A percentile compares a stretch with the other conserved stretches of the same genome.
These are phyloP conservation scores for Lophotis ruficrista DNA, from an alignment of 2,113 vertebrate genomes.

Conservation along the genomic window DNA sequence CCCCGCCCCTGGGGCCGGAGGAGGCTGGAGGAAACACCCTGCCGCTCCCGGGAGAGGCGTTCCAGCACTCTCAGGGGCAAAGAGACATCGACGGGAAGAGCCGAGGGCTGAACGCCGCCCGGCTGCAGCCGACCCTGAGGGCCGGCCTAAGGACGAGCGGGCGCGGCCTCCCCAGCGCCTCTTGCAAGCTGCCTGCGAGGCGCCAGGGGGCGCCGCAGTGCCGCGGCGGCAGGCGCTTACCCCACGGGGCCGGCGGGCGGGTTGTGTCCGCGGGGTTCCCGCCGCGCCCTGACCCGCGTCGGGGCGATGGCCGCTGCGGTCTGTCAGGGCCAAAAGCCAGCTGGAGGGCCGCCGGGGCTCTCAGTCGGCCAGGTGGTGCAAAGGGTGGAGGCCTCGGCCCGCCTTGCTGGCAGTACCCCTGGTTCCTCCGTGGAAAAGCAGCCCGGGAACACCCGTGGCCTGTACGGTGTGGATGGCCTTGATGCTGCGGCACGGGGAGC, in stretches of 20 bases:
- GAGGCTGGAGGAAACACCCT: neutral
- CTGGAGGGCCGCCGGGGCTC: too few relatives aligned
- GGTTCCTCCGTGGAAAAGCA: neutral
- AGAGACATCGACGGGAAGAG: neutral
- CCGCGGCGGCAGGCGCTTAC: neutral
- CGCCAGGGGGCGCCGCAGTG: neutral
- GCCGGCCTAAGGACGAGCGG: too few relatives aligned
- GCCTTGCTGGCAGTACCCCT: neutral
- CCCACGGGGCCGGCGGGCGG: too few relatives aligned
- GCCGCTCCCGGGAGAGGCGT: neutral
- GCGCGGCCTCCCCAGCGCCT: neutral
- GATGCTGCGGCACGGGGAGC: fast-evolving
- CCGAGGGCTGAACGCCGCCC: too few relatives aligned
- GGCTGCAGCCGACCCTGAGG: too few relatives aligned
- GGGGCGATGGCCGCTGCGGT: neutral
- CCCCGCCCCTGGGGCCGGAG: neutral
- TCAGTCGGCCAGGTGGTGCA: neutral
- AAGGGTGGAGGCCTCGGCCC: neutral
- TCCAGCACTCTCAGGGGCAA: fast-evolving
- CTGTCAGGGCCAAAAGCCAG: neutral
- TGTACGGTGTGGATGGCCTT: too few relatives aligned
- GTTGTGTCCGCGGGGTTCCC: fast-evolving
- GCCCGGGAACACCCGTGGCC: too few relatives aligned
- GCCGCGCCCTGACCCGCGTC: too few relatives aligned
- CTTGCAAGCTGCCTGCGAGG: neutral